Conservation (phyloP, 2,888 invertebrate species). For the Calameuta pallipes region DNA sequence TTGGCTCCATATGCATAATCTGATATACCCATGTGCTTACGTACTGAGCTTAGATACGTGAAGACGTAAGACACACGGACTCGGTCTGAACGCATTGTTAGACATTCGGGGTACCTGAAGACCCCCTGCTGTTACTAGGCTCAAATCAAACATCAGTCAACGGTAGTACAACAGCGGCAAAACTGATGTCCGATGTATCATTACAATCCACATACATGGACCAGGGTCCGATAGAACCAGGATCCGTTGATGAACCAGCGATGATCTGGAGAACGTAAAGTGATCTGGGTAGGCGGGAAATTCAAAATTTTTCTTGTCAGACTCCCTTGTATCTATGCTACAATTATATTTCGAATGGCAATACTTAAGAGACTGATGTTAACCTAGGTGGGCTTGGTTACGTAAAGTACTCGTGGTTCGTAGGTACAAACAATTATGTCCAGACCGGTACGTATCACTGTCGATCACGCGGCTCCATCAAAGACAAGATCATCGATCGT, state of each 20-base stretch:
- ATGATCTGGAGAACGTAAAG: background rate
- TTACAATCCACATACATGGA: background rate
- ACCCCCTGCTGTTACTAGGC: slow-evolving; percentile 35
- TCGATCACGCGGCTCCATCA: slow-evolving; percentile 26
- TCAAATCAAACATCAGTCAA: slow-evolving; percentile 47
- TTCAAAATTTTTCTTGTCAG: background rate
- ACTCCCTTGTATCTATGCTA: background rate
- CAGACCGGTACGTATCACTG: slow-evolving; percentile 21
- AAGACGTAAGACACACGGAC: background rate
- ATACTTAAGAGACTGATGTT: background rate
- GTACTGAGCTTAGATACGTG: background rate
- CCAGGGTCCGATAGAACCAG: slow-evolving; percentile 9
- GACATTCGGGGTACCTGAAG: background rate
- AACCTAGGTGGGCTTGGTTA: background rate
- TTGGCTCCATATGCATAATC: background rate
- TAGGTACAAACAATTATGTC: slow-evolving; percentile 21
- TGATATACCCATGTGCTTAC: background rate
- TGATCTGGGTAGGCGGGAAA: background rate
- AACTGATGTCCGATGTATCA: slow-evolving; percentile 19
- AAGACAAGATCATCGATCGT: slow-evolving; percentile 15
- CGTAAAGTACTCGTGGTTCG: slow-evolving; percentile 15
- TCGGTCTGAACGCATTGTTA: background rate
- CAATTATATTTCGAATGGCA: background rate
- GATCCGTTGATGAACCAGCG: slow-evolving; percentile 7
- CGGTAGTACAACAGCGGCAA: slow-evolving; percentile 37